A percentile compares a stretch with the other conserved stretches of the same genome.
These are phyloP conservation scores for Conger conger DNA, from an alignment of 2,113 vertebrate species.

Conservation along the genomic window DNA sequence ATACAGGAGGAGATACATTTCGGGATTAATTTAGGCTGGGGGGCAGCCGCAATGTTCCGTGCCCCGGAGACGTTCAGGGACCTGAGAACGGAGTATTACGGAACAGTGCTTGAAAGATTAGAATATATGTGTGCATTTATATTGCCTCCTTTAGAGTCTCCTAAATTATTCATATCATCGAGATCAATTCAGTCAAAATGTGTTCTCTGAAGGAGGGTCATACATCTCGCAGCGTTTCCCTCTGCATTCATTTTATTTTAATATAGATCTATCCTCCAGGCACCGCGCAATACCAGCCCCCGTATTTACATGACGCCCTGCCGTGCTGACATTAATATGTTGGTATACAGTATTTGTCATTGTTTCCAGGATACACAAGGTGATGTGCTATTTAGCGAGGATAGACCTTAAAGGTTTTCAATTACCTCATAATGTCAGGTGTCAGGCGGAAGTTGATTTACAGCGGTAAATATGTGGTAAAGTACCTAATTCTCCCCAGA, in stretches of 20 bases:
- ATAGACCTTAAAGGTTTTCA: slow-evolving; percentile 47
- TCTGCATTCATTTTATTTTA: slow-evolving; percentile 65
- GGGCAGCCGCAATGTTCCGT: slow-evolving; percentile 48
- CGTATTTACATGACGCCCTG: slow-evolving; percentile 38
- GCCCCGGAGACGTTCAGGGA: slow-evolving; percentile 35
- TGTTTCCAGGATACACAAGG: slow-evolving; percentile 51
- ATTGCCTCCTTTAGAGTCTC: slow-evolving; percentile 74
- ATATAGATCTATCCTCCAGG: slow-evolving; percentile 56
- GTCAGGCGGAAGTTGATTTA: slow-evolving; percentile 50
- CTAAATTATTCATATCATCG: slow-evolving; percentile 77
- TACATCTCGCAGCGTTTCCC: slow-evolving; percentile 53
- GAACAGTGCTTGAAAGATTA: slow-evolving; percentile 62
- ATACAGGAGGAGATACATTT: slow-evolving; percentile 55
- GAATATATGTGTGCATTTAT: slow-evolving; percentile 80
- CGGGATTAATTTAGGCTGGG: slow-evolving; percentile 63
- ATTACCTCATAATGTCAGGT: slow-evolving; percentile 58
- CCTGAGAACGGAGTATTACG: slow-evolving; percentile 54
- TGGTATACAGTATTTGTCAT: slow-evolving; percentile 49
- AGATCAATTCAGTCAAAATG: slow-evolving; percentile 62
- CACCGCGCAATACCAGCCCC: slow-evolving; percentile 25
- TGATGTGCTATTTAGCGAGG: slow-evolving; percentile 43
- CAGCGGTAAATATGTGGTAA: slow-evolving; percentile 33
- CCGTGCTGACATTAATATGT: slow-evolving; percentile 51
- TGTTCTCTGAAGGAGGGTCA: slow-evolving; percentile 55
- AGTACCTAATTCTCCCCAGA: slow-evolving; percentile 21